phyloP scores from a whole-genome alignment of 1,140 invertebrate species.

The Heliconius hermathena region DNA sequence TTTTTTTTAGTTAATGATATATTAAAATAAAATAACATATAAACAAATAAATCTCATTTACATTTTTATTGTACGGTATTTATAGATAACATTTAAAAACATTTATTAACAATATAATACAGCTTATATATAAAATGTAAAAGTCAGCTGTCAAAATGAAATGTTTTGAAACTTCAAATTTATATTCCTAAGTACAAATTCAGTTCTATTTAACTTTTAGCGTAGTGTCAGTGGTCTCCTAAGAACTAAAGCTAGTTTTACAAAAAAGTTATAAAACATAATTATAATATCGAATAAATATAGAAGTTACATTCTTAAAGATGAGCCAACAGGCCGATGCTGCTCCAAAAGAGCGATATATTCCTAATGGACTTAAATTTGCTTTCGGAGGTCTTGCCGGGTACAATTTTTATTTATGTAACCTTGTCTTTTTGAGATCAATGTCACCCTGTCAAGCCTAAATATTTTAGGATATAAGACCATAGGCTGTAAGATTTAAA shows the following conservation, averaged over 20 bases:
- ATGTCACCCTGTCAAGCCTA: constrained; percentile 41
- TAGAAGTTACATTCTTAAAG: constrained; percentile 6
- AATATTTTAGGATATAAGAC: not conserved
- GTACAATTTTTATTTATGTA: constrained; percentile 78
- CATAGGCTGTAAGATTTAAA: not conserved
- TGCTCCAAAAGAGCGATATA: constrained; percentile 67
- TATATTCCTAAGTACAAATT: not conserved
- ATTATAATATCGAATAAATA: not conserved
- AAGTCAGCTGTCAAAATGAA: constrained; percentile 13
- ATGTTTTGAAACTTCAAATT: constrained; percentile 1
- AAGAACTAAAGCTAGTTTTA: not conserved
- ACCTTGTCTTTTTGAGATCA: constrained; percentile 51
- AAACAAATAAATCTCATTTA: too few species aligned
- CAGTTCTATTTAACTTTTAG: constrained; percentile 13
- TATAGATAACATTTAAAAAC: too few species aligned
- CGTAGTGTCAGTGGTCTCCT: not conserved
- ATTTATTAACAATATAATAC: not conserved
- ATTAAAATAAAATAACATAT: too few species aligned
- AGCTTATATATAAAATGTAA: not conserved
- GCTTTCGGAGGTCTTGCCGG: constrained; percentile 86
- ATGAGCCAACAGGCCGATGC: constrained; percentile 53
- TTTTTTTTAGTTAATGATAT: too few species aligned
- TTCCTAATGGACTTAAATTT: constrained; percentile 85
- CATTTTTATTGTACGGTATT: too few species aligned
- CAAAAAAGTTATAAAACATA: not conserved